phyloP scores from a whole-genome alignment of 2,888 invertebrate genomes.

The Hemicrepidius hirtus region DNA sequence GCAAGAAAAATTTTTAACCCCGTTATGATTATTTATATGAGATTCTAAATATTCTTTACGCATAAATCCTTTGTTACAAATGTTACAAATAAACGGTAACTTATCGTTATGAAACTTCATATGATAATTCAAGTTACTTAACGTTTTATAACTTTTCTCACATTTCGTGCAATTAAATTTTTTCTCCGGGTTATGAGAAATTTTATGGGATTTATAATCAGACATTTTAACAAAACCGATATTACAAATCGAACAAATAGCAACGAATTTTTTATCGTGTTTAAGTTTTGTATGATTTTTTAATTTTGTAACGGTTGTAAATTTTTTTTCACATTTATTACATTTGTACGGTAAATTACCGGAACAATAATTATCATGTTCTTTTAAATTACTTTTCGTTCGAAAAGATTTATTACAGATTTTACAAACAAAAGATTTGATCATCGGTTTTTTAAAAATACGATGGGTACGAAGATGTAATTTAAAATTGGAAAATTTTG shows the following conservation, averaged over 20 bases:
- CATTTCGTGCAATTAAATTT: conserved; percentile 68
- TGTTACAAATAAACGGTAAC: conserved; percentile 65
- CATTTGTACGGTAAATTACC: conserved; percentile 66
- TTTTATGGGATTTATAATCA: conserved; percentile 69
- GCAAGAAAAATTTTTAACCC: conserved; percentile 67
- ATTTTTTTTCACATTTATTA: conserved; percentile 67
- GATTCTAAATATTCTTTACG: conserved; percentile 69
- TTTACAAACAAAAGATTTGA: conserved; percentile 63
- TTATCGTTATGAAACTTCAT: conserved; percentile 66
- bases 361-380: conserved; percentile 68
- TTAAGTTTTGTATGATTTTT: conserved; percentile 68
- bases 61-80: conserved; percentile 69
- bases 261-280: conserved; percentile 69
- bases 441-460: conserved; percentile 56
- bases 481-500: conserved; percentile 58
- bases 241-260: conserved; percentile 70
- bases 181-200: conserved; percentile 69
- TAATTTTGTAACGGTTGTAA: conserved; percentile 67
- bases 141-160: conserved; percentile 68
- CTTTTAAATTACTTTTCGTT: conserved; percentile 66
- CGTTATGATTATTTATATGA: conserved; percentile 68
- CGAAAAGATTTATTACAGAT: conserved; percentile 66
- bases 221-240: conserved; percentile 69
- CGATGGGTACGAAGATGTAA: conserved; percentile 54
- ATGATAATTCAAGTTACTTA: conserved; percentile 70